Base-by-base conservation (phyloP, 2,797 vertebrate genomes). In the Coreius guichenoti region DNA sequence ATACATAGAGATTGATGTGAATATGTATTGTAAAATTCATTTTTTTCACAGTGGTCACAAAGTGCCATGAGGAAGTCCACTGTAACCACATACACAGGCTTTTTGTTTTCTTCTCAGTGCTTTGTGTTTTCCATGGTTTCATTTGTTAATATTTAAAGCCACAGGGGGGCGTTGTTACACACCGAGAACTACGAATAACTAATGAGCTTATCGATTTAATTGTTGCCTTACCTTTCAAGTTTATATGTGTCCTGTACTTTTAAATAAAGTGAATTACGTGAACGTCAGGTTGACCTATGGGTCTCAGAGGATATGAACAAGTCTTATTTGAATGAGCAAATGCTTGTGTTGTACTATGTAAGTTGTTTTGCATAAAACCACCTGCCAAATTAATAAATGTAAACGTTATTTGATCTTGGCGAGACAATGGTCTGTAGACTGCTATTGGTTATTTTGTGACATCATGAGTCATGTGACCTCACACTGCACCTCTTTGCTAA, bases 51-150 rank as follows among this genome's bases (percentile, higher is more conserved):
- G 88, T 93, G 92, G 94, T 93, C 93, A 95, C 94, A 94, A 94
- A 94, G 93, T 94, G 94, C 93, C 94, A 94, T 87, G 86, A 89
- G 86, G 91, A 90, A 92, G 92, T 94, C 91, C 92, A 95, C 93
- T 94, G 92, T 94, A 91, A 91, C 92, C 91, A 88, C 80, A 90
- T 80, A 92, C 92, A 86, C 81, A 70, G 84, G 91, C 81, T 85
- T 87, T 91, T 89, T 43, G 89, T 87, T 89, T 93, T 92, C 39
- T 43, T 11, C 39, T 43, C 91, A 90, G 91, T 90, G 89, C 82
- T 87, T 91, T 91, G 1, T 21, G 23, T 54, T 68, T 69, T 36
- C 29, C 45, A 80, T 68, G 1, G 43, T 17, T 68, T 47, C 21
- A 8, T 47, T 65, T 17, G 11, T 82, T 21, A 17, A 33, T 49